These are phyloP conservation scores for Parazoanthus swiftii DNA, from an alignment of 92 coral and sea anemone genomes.

Conservation along the genomic window DNA sequence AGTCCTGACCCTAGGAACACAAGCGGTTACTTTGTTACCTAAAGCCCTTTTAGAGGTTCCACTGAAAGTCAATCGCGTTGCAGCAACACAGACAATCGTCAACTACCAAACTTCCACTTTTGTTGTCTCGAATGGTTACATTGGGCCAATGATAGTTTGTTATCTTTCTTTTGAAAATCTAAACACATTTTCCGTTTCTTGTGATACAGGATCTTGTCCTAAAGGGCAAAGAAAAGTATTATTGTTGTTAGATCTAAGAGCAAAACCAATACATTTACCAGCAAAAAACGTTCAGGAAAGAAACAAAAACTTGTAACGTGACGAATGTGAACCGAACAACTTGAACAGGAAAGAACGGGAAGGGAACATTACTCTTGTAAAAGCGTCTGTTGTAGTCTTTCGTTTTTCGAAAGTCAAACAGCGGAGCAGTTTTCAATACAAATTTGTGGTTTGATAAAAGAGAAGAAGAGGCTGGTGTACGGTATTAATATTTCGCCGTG, in stretches of 20 bases:
- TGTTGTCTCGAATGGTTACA: conserved; percentile 22
- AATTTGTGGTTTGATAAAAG: no score
- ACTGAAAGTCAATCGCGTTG: neutral
- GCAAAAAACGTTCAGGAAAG: neutral
- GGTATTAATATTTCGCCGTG: no score
- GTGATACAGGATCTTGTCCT: conserved; percentile 24
- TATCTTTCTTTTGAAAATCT: neutral
- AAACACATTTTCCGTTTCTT: conserved; percentile 22
- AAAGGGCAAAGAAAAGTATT: neutral
- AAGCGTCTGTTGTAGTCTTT: no score
- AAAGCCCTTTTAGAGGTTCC: neutral
- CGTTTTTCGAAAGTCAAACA: no score
- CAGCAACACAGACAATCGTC: neutral
- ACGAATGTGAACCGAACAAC: no score
- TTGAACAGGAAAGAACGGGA: no score
- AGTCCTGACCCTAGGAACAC: neutral
- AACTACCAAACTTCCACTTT: conserved; percentile 29
- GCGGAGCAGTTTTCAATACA: no score
- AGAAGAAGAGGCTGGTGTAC: no score
- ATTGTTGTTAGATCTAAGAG: neutral
- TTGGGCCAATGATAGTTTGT: neutral
- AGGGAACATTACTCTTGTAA: no score
- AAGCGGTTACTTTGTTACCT: neutral
- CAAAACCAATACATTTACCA: neutral
- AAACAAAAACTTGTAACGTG: no score